Conservation (phyloP, 1,140 invertebrate genomes). For the Drosophila tristis region DNA sequence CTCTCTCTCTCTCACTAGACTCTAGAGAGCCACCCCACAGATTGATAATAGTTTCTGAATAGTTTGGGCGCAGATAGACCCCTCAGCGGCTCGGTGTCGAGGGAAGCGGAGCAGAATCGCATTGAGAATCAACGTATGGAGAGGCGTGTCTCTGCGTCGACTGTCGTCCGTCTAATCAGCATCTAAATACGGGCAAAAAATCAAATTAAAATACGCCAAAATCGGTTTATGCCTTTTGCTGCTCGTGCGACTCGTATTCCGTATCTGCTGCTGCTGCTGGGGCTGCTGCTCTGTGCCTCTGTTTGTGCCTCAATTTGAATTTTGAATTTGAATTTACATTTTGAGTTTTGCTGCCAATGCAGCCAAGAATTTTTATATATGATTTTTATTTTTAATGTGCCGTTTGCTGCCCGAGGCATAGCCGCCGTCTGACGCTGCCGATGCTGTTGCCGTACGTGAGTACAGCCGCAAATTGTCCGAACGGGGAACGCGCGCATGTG, state of each 20-base stretch:
- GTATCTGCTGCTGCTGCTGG: conserved; percentile 1
- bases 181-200: conserved; percentile 72
- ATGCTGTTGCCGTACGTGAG: conserved; percentile 64
- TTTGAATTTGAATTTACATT: conserved; percentile 69
- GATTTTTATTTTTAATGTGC: conserved; percentile 72
- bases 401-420: conserved; percentile 25
- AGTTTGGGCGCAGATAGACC: conserved; percentile 26
- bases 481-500: conserved; percentile 64
- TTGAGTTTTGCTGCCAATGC: conserved; percentile 49
- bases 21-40: conserved; percentile 3
- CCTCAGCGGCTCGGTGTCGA: conserved; percentile 17
- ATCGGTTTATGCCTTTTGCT: conserved; percentile 52
- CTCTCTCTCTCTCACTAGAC: too few species aligned
- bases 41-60: conserved; percentile 65
- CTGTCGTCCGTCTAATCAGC: conserved; percentile 56
- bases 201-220: conserved; percentile 77
- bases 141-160: conserved; percentile 19
- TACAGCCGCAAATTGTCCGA: conserved; percentile 60
- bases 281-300: background rate
- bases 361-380: conserved; percentile 73
- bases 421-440: conserved; percentile 1
- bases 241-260: background rate
- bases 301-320: conserved; percentile 66
- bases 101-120: conserved; percentile 20
- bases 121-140: background rate